phyloP scores from a whole-genome alignment of 2,797 vertebrate species.

The Falco columbarius region DNA sequence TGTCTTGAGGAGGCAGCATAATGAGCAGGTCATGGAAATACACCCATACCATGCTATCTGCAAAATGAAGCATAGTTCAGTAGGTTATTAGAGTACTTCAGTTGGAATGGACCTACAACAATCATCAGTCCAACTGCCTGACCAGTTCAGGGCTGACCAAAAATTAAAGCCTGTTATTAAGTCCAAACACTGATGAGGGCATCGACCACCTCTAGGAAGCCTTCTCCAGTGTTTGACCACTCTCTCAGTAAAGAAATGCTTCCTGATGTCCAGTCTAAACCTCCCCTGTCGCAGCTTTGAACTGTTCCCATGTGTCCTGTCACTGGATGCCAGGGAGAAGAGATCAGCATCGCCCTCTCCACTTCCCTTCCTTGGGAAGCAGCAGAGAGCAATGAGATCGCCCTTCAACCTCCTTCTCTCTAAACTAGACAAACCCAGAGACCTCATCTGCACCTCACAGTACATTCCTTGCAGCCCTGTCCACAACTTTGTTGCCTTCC shows the following conservation, averaged over 20 bases:
- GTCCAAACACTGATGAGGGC: not conserved
- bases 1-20: not conserved
- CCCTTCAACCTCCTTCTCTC: not conserved
- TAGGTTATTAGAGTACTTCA: not conserved
- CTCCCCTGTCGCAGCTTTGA: not conserved
- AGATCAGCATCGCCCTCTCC: not conserved
- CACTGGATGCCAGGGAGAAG: not conserved
- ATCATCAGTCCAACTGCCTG: not conserved
- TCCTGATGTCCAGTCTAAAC: not conserved
- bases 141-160: no score
- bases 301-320: not conserved
- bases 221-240: not conserved
- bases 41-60: accelerated
- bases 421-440: not conserved
- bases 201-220: accelerated
- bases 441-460: accelerated
- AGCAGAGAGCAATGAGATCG: not conserved
- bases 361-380: not conserved
- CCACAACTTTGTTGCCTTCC: not conserved
- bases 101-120: accelerated
- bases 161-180: not conserved
- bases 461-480: not conserved
- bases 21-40: not conserved
- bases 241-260: accelerated
- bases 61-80: accelerated